Evolutionary conservation across 2,797 vertebrate species (phyloP).

Genomic region (Crypturellus tataupa): DNA sequence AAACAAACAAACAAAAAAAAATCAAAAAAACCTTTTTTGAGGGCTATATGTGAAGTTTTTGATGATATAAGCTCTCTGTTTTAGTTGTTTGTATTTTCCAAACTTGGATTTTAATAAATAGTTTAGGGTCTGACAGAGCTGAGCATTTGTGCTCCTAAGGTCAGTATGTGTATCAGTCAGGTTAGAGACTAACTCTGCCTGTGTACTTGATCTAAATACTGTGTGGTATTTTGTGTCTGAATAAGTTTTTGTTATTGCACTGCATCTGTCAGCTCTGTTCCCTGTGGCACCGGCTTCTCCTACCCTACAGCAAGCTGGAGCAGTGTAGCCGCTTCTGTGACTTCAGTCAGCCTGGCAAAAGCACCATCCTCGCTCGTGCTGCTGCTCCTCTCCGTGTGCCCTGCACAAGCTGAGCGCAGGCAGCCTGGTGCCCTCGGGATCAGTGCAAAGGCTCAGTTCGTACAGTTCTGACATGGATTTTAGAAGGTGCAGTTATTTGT

Average conservation of each 20-base stretch:
- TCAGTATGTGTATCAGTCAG: fast-evolving
- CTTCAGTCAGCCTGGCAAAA: background rate
- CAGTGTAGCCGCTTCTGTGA: background rate
- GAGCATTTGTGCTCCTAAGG: background rate
- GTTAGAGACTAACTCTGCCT: background rate
- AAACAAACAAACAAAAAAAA: too few relatives aligned
- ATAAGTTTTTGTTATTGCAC: background rate
- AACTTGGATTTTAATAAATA: background rate
- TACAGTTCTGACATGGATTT: background rate
- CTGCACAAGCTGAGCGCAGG: background rate
- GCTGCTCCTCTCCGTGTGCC: background rate
- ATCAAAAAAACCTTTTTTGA: too few relatives aligned
- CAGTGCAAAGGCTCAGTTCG: background rate
- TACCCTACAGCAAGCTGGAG: background rate
- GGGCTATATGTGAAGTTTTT: background rate
- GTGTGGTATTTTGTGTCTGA: background rate
- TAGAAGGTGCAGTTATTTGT: background rate
- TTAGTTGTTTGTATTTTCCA: background rate
- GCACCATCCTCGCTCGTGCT: background rate
- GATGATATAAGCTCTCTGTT: fast-evolving
- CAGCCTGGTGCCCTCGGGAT: background rate
- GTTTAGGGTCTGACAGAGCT: background rate
- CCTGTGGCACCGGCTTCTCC: background rate
- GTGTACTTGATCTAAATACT: background rate
- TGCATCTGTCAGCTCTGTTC: background rate